Evolutionary conservation across 2,888 invertebrate genomes (phyloP), one percentile per base, ranked within the genome.

Genomic region (Anagyrus pseudococci): DNA sequence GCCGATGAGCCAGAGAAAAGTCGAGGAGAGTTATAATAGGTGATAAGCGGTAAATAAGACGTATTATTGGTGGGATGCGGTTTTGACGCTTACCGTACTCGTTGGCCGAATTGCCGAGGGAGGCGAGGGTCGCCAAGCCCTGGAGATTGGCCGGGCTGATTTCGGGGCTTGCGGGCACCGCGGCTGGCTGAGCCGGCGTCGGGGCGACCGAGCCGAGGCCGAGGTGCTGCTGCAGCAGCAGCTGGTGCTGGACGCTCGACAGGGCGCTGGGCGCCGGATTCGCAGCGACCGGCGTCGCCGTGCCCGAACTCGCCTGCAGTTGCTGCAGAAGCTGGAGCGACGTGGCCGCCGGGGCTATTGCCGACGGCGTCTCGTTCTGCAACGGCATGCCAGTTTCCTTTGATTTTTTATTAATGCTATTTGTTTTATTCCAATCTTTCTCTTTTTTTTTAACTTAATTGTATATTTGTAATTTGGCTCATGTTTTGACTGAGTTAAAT

Each of bases 121-220:
- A 76, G 69, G 75, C 80, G 58, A 90, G 84, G 37, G 90, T 88
- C 55, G 91, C 90, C 61, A 91, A 84, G 64, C 85, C 83, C 71
- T 86, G 86, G 52, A 87, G 80, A 73, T 86, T 86, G 25, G 85
- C 81, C 15, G 84, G 82, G 68, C 81, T 84, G 67, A 86, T 82
- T 62, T 85, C 84, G 19, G 83, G 79, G 47, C 82, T 75, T 13
- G 77, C 68, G 1, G 77, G 71, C n/a, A 73, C 74, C 8, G 71
- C 65, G 13, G 74, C 70, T 17, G 73, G 3, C 65, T 65, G 58
- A 60, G 74, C 57, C 71, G 26, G 81, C 69, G 87, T 77, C 78
- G 83, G 78, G 75, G 85, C 81, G 81, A 85, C 69, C 78, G 81
- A 79, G 82, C 86, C 66, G 82, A 84, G 64, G 80, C 83, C 81